Evolutionary conservation across 2,888 invertebrate genomes (phyloP).

Genomic region (Drosophila mayaguana): DNA sequence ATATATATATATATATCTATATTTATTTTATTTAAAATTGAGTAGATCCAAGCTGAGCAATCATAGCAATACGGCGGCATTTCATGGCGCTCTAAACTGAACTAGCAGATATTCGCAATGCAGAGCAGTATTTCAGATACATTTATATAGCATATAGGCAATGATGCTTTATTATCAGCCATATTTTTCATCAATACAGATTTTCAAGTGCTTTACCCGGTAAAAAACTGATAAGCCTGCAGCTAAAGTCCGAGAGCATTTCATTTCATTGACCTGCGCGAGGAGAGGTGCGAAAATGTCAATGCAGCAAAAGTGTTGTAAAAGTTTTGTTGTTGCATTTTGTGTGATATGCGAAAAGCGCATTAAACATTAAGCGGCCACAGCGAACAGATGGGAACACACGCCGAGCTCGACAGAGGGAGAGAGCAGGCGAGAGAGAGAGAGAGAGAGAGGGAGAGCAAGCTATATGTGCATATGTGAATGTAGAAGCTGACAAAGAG

Average conservation of each 20-base stretch:
- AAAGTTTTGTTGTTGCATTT: slow-evolving; percentile 35
- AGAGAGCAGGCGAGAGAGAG: background rate
- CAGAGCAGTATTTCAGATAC: background rate
- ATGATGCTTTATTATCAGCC: background rate
- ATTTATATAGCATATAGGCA: background rate
- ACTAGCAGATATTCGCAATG: too few relatives aligned
- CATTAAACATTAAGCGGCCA: slow-evolving; percentile 57
- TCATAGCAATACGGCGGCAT: background rate
- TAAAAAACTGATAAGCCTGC: background rate
- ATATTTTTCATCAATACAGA: background rate
- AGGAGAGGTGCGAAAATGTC: slow-evolving; percentile 46
- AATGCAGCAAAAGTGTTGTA: slow-evolving; percentile 32
- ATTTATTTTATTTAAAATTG: background rate
- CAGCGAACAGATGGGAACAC: slow-evolving; percentile 39
- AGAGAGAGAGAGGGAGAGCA: background rate
- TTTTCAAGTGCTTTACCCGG: background rate
- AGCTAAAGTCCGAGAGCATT: slow-evolving; percentile 13
- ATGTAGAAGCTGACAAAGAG: slow-evolving; percentile 39
- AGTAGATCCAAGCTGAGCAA: background rate
- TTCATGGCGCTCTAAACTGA: background rate
- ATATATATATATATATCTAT: too few relatives aligned
- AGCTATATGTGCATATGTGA: background rate
- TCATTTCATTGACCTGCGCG: slow-evolving; percentile 48
- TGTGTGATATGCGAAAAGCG: slow-evolving; percentile 54
- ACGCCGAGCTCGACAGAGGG: background rate